Base-by-base conservation (phyloP, 2,888 invertebrate genomes). In the Zygothrica quintamaculata region DNA sequence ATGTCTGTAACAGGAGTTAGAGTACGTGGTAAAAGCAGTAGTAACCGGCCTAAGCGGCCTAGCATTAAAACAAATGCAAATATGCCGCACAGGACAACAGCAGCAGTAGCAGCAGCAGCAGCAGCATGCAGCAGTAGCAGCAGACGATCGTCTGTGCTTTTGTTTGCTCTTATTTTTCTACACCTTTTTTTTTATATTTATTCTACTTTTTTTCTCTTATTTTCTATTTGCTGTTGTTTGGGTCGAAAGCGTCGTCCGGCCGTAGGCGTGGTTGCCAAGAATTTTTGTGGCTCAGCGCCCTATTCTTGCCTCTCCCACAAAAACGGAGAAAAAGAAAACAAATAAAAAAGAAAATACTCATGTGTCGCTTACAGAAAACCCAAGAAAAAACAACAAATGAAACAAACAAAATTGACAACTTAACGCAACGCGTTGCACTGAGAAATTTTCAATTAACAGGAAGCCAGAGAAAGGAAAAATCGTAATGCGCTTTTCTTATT, bases 61-160 rank as follows among this genome's bases (percentile, higher is more conserved):
- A 64, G 69, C 65, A 75, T 73, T 69, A 84, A 79, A 78, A 82
- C 76, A 82, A 79, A 85, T 70, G 82, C 67, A 82, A 84, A 82
- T 78, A 81, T 82, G 69, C 72, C 74, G 53, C 48, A 53, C 62
- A 76, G 57, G 36, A 70, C 59, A 66, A 65, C 58, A 65, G 44
- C 53, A 76, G 26, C 55, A 65, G 57, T 43, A 60, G 47, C 33
- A 60, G 50, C 33, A 64, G 67, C n/a, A n/a, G n/a, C n/a, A n/a
- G n/a, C n/a, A n/a, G n/a, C n/a, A n/a, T n/a, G 44, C 53, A 76
- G 26, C 55, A 65, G 57, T 43, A 60, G 47, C 33, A 60, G 50
- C 33, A 64, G 67, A 57, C 48, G 73, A 66, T 72, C 70, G 60
- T 79, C 64, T 61, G 58, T 37, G 57, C 72, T 75, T 78, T 81